These are phyloP conservation scores for Acanthornis magna DNA, from an alignment of 2,797 vertebrate species.

Conservation along the genomic window DNA sequence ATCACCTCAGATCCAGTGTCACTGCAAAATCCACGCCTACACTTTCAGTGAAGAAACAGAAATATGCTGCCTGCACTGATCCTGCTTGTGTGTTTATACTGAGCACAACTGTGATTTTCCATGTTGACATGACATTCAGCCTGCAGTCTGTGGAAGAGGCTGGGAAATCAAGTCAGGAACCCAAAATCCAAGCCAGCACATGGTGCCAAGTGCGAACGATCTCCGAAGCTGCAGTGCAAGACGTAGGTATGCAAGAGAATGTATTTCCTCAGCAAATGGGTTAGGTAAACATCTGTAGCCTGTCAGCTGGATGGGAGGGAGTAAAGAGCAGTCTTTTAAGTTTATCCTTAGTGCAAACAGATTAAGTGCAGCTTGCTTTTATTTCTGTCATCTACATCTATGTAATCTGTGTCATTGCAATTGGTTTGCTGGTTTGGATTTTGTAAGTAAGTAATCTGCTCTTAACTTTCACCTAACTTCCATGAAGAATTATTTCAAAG, in stretches of 20 bases:
- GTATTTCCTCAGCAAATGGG: background rate
- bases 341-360: background rate
- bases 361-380: background rate
- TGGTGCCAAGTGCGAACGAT: background rate
- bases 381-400: background rate
- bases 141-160: background rate
- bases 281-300: background rate
- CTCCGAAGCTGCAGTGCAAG: background rate
- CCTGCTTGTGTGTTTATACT: background rate
- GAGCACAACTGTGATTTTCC: background rate
- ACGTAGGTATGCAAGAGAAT: background rate
- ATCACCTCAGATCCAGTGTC: background rate
- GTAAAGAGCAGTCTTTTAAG: background rate
- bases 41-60: background rate
- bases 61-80: background rate
- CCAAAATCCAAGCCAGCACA: background rate
- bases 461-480: background rate
- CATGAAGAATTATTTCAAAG: background rate
- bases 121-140: background rate
- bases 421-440: background rate
- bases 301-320: background rate
- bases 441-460: background rate
- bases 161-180: background rate
- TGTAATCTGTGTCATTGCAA: fast-evolving
- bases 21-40: background rate